These are phyloP conservation scores for Galeopsomyia nigrocyanea DNA, from an alignment of 2,888 invertebrate genomes.

Conservation along the genomic window DNA sequence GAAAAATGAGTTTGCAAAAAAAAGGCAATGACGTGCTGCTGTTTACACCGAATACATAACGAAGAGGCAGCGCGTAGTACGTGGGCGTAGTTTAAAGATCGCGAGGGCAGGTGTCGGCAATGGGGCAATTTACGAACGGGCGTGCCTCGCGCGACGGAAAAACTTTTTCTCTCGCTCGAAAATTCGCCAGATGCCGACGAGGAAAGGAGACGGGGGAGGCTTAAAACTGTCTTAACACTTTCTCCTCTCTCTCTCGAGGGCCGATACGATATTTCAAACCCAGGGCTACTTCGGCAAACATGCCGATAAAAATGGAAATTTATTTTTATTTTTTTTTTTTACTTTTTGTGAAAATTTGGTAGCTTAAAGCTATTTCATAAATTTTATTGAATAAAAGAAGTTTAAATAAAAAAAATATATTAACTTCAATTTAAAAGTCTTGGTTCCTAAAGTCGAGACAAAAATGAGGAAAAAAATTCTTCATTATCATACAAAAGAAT, in stretches of 20 bases:
- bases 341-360: no score
- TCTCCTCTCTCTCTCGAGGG: neutral
- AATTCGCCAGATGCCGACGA: constrained; percentile 33
- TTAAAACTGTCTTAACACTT: constrained; percentile 38
- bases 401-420: no score
- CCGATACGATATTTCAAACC: constrained; percentile 24
- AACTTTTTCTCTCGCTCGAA: constrained; percentile 33
- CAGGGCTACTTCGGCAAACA: neutral
- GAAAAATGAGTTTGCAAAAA: neutral
- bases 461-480: no score
- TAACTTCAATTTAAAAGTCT: no score
- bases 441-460: no score
- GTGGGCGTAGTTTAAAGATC: constrained; percentile 24
- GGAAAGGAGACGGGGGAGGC: neutral
- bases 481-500: no score
- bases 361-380: no score
- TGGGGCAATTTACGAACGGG: constrained; percentile 44
- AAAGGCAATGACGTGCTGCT: constrained; percentile 3
- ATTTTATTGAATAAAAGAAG: no score
- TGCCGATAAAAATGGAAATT: neutral
- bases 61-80: neutral
- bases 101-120: constrained; percentile 37
- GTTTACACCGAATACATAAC: constrained; percentile 13
- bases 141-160: constrained; percentile 15
- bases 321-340: no score